Conservation (phyloP, 2,797 vertebrate species). For the Rhinatrema bivittatum region DNA sequence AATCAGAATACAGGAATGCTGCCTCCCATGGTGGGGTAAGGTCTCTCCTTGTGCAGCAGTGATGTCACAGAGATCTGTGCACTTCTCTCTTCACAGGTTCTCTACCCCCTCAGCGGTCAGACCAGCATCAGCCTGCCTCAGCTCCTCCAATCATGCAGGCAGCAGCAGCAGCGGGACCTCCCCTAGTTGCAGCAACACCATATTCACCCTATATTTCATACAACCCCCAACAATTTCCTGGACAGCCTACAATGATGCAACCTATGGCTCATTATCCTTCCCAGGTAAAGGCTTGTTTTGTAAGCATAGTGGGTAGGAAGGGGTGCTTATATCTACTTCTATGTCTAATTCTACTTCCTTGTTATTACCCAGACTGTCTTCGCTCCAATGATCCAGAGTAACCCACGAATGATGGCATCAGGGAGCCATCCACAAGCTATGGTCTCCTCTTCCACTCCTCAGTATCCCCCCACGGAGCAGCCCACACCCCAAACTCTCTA, state of each 20-base stretch:
- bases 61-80: no score
- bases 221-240: conserved; percentile 59
- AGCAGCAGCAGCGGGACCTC: conserved; percentile 70
- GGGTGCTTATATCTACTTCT: not conserved
- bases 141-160: conserved; percentile 76
- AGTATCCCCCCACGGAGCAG: conserved; percentile 73
- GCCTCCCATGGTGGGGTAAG: not conserved
- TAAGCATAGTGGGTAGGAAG: not conserved
- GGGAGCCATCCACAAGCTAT: conserved; percentile 77
- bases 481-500: conserved; percentile 85
- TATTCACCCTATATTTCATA: conserved; percentile 82
- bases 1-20: no score
- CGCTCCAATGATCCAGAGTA: conserved; percentile 78
- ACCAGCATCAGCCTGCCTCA: conserved; percentile 66
- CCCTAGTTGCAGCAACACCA: conserved; percentile 78
- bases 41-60: no score
- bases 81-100: no score
- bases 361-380: conserved; percentile 70
- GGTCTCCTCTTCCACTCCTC: conserved; percentile 73
- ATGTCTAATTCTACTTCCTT: not conserved
- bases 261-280: conserved; percentile 80
- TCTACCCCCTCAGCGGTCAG: conserved; percentile 67
- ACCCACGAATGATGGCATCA: conserved; percentile 73
- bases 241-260: conserved; percentile 74
- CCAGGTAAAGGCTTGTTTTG: conserved; percentile 70